Evolutionary conservation across 2,113 vertebrate genomes (phyloP), one percentile per base, ranked within the genome.

Genomic region (Cryptomyrus ogoouensis): DNA sequence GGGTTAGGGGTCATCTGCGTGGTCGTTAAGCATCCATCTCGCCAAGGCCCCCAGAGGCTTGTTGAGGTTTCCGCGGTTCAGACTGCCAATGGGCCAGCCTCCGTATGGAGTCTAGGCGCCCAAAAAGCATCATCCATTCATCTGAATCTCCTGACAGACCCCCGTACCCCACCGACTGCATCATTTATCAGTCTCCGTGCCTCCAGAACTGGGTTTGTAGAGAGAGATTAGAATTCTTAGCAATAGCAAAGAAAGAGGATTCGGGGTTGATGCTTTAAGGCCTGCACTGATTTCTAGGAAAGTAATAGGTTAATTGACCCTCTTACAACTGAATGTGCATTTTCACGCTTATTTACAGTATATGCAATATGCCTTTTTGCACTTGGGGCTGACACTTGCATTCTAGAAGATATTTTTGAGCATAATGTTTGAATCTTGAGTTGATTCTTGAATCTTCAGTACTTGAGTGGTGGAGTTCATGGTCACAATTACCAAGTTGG

Each of bases 221-320:
- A 89, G 74, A 35, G 88, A 89, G 88, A 89, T 89, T 56, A 53
- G 56, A 58, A 58, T 89, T 52, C 77, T 89, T 89, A 89, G 88
- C 88, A 89, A 89, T 74, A 49, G 35, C 88, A 83, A 56, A 83
- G 74, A 83, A 89, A 83, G 50, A 58, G 53, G 50, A 46, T 83
- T 83, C 5, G 12, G 0, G 9, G 12, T 13, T 39, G 3, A 6
- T 83, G 77, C 0, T 44, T 35, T 83, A 19, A 83, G 77, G 77
- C 77, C 39, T 83, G 15, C 39, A 21, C 27, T 44, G 31, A 19
- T 83, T 35, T 15, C 13, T 44, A 15, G 39, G 35, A 17, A 35
- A 83, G 39, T 44, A 83, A 5, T 42, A 83, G 77, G 35, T 44
- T 35, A 83, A 21, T 21, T 7, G 0, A 39, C 21, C 5, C 19